Evolutionary conservation across 2,797 vertebrate species (phyloP), one percentile per base, ranked within the genome.

Genomic region (Steatocranus sp.): DNA sequence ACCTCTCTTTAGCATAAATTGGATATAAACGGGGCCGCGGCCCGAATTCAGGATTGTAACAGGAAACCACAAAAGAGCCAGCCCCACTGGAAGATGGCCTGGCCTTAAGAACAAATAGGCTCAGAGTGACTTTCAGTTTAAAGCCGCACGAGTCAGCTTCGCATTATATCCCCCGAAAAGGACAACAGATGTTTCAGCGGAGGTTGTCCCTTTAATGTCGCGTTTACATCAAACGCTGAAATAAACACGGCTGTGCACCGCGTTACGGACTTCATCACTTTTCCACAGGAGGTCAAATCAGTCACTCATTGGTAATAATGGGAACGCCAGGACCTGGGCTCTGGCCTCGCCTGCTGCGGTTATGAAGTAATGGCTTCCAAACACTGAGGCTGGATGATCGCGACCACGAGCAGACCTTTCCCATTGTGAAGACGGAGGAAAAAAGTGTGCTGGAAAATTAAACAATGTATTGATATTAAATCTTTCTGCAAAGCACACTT

Each of bases 351-450:
- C 77, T 70, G 14, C 85, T 82, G 89, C 18, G 86, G 91, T 89
- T 89, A 91, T 91, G 90, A 93, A 87, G 91, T 93, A 87, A 95
- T 92, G 88, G 81, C 84, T 90, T 87, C 84, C 87, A 90, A 93
- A 91, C 50, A 80, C 80, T 66, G 61, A 76, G 78, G 88, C 49
- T 49, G 80, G 78, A 75, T 49, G 66, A 85, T 81, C 18, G 23
- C 78, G 89, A 90, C 91, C 90, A 83, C 89, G 86, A 87, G 82
- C 25, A 56, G 83, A 81, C 78, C 84, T 85, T 89, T 56, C 74
- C 84, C 41, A 50, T 81, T 66, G 30, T 49, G 53, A 83, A 81
- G 56, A 36, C 10, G 14, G 15, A 15, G 56, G 27, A 83, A 82
- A 86, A 87, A 87, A 70, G 78, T 4, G 11, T 5, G 17, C 48